These are phyloP conservation scores for Aepyceros melampus DNA, from an alignment of 2,113 vertebrate genomes.

Conservation along the genomic window DNA sequence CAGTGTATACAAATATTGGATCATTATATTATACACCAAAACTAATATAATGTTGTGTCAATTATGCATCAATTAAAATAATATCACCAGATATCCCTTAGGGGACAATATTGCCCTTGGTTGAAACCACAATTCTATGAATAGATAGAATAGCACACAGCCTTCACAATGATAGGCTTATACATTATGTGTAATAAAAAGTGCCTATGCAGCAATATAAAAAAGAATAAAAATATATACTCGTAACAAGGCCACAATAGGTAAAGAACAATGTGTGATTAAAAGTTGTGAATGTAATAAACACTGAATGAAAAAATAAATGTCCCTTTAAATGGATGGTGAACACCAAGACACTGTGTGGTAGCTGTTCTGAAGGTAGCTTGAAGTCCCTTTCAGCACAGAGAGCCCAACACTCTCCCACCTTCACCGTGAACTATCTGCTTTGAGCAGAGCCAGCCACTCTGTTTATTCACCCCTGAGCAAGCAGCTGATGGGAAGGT, in stretches of 20 bases:
- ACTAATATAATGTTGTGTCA: not conserved
- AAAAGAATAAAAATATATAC: not conserved
- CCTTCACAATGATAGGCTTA: not conserved
- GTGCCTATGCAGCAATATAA: not conserved
- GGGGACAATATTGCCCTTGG: not conserved
- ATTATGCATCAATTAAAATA: not conserved
- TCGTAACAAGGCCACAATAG: not conserved
- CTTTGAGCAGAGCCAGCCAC: not conserved
- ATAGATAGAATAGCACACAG: not conserved
- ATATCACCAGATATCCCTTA: not conserved
- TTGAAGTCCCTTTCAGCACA: not conserved
- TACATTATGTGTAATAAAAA: not conserved
- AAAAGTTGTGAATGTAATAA: not conserved
- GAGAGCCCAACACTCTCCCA: not conserved
- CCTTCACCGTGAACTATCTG: not conserved
- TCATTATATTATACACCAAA: not conserved
- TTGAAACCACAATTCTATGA: not conserved
- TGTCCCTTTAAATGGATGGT: not conserved
- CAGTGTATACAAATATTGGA: not conserved
- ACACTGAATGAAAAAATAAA: not conserved
- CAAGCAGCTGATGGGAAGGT: not conserved
- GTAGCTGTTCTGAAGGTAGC: not conserved
- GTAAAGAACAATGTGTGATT: not conserved
- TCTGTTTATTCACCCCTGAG: not conserved
- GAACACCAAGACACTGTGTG: not conserved